Percentiles rank a stretch among this genome's conserved stretches.
phyloP scores from a whole-genome alignment of 2,797 vertebrate species.

The Silurus aristotelis region DNA sequence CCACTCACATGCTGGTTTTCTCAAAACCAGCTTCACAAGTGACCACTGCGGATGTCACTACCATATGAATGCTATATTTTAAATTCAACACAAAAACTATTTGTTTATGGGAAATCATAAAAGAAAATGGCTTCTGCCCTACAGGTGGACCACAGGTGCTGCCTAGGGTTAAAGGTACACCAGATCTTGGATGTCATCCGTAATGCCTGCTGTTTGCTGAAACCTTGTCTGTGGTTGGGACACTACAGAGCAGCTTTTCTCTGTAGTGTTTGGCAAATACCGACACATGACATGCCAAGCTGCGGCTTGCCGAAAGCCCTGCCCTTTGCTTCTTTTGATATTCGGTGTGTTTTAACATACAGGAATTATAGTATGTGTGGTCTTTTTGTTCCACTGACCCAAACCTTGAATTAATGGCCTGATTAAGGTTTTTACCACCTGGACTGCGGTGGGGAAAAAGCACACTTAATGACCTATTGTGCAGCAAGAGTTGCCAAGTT shows the following conservation, averaged over 20 bases:
- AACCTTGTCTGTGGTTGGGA: constrained; percentile 19
- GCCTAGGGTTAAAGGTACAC: constrained; percentile 12
- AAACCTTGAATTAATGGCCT: constrained; percentile 26
- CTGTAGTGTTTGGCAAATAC: constrained; percentile 19
- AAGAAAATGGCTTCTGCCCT: constrained; percentile 1
- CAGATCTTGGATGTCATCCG: constrained; percentile 27
- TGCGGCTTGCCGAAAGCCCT: constrained; percentile 8
- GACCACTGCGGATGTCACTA: too few relatives aligned
- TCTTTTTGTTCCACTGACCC: constrained; percentile 6
- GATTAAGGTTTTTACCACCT: constrained; percentile 24
- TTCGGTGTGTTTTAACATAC: constrained; percentile 2
- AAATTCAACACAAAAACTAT: neutral
- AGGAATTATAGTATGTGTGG: neutral
- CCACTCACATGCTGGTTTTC: neutral
- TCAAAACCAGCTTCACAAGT: neutral
- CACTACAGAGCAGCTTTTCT: constrained; percentile 6
- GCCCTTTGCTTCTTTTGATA: constrained; percentile 11
- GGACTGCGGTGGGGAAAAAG: neutral
- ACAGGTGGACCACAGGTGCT: neutral
- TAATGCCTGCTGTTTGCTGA: constrained; percentile 12
- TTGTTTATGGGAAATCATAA: neutral
- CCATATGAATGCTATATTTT: too few relatives aligned
- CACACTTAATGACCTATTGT: constrained; percentile 25
- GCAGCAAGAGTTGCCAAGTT: constrained; percentile 22
- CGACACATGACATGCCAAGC: constrained; percentile 5